Base-by-base conservation (phyloP, 2,797 vertebrate species). In the Sebastes glaucus region DNA sequence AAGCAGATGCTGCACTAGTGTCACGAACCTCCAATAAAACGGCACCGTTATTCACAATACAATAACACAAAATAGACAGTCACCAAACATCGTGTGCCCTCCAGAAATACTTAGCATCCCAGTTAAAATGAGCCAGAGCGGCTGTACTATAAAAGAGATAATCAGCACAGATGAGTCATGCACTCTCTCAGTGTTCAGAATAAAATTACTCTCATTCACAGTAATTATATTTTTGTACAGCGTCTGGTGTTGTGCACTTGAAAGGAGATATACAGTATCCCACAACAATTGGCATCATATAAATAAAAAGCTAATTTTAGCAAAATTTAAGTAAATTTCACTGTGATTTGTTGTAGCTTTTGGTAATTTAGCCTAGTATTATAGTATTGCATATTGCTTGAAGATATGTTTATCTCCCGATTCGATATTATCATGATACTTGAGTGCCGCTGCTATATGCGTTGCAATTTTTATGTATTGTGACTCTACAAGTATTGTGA, bases 1-100 rank as follows among this genome's bases (percentile, higher is more conserved):
- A 87, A 83, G 82, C 81, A 85, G 78, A 90, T 65, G 84, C 74
- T 14, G 53, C 66, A 20, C 59, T 46, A 53, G 64, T 84, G 82
- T 87, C 83, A 82, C 73, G 20, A 73, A 64, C 73, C 74, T 49
- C 71, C 59, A 84, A 71, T 85, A 80, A 82, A 80, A 75, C 33
- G 22, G 71, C 77, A n/a, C 5, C 3, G 18, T 82, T 89, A 77
- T 79, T 82, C 77, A 80, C 55, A 76, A 73, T 78, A 53, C 53
- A 49, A 77, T 78, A 71, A 71, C n/a, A 66, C 52, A 73, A 84
- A 88, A 80, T 13, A 82, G 77, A 78, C 67, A 81, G 71, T 57
- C 68, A 73, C 71, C 65, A 82, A 89, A 81, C 82, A 82, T 77
- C 59, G 61, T 56, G 56, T 87, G 75, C 38, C 75, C 75, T 83